These are phyloP conservation scores for Lithophane socia DNA, from an alignment of 2,888 invertebrate species.

Conservation along the genomic window DNA sequence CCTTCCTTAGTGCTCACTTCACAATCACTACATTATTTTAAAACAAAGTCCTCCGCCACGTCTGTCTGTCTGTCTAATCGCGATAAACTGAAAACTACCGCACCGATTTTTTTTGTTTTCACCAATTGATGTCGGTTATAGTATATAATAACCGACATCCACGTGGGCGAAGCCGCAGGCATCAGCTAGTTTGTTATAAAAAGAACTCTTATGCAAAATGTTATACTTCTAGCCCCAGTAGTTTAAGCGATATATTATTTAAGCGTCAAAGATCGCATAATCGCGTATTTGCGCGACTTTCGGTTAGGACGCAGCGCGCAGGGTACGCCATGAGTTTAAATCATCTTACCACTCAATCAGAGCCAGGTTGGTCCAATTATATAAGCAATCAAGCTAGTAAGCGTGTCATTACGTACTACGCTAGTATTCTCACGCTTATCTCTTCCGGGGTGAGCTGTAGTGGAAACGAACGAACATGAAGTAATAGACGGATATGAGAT, in stretches of 20 bases:
- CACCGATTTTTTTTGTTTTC: too few species aligned
- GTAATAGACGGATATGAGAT: neutral
- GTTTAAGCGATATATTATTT: neutral
- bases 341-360: neutral
- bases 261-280: neutral
- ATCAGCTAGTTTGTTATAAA: neutral
- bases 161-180: too few species aligned
- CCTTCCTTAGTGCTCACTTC: neutral
- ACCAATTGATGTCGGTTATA: too few species aligned
- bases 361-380: slow-evolving; percentile 20
- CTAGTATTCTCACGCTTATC: slow-evolving; percentile 44
- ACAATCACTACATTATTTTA: too few species aligned
- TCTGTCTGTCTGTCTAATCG: too few species aligned
- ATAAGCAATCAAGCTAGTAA: slow-evolving; percentile 31
- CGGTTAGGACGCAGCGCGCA: neutral
- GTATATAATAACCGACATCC: too few species aligned
- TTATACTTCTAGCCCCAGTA: neutral
- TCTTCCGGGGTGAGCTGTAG: slow-evolving; percentile 49
- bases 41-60: too few species aligned
- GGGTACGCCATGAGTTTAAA: neutral
- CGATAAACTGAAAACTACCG: too few species aligned
- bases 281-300: neutral
- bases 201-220: neutral
- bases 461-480: slow-evolving; percentile 7
- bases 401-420: slow-evolving; percentile 32